phyloP scores from a whole-genome alignment of 2,888 invertebrate species.

The Spilosoma lubricipeda region DNA sequence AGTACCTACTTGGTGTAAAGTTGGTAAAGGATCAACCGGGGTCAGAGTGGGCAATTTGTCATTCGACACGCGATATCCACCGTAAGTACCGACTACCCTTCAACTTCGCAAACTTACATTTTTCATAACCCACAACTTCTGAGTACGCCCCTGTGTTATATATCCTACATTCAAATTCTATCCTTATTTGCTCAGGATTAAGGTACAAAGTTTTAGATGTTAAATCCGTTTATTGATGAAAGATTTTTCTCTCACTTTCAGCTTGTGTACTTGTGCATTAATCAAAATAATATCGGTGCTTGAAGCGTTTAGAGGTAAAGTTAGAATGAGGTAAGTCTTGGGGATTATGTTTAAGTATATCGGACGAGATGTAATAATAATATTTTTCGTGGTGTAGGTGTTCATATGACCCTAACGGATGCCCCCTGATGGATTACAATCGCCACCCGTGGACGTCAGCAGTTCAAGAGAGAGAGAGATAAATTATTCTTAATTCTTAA shows the following conservation, averaged over 20 bases:
- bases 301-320: slow-evolving; percentile 33
- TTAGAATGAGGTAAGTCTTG: slow-evolving; percentile 41
- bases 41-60: slow-evolving; percentile 73
- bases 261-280: slow-evolving; percentile 46
- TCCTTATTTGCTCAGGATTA: slow-evolving; percentile 20
- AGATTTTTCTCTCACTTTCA: slow-evolving; percentile 43
- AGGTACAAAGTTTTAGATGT: slow-evolving; percentile 21
- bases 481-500: background rate
- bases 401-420: too few species aligned
- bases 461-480: too few species aligned
- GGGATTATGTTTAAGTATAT: slow-evolving; percentile 30
- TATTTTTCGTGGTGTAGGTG: background rate
- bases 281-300: slow-evolving; percentile 50
- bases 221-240: slow-evolving; percentile 14
- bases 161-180: slow-evolving; percentile 19
- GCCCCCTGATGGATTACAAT: too few species aligned
- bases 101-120: slow-evolving; percentile 73
- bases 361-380: background rate
- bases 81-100: slow-evolving; percentile 64
- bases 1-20: slow-evolving; percentile 48
- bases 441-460: too few species aligned
- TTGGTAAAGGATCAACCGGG: slow-evolving; percentile 64
- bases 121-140: slow-evolving; percentile 71
- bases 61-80: slow-evolving; percentile 78
- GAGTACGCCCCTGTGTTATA: slow-evolving; percentile 47